These are phyloP conservation scores for Tretioscincus oriximinensis DNA, from an alignment of 2,113 vertebrate genomes.

Conservation along the genomic window DNA sequence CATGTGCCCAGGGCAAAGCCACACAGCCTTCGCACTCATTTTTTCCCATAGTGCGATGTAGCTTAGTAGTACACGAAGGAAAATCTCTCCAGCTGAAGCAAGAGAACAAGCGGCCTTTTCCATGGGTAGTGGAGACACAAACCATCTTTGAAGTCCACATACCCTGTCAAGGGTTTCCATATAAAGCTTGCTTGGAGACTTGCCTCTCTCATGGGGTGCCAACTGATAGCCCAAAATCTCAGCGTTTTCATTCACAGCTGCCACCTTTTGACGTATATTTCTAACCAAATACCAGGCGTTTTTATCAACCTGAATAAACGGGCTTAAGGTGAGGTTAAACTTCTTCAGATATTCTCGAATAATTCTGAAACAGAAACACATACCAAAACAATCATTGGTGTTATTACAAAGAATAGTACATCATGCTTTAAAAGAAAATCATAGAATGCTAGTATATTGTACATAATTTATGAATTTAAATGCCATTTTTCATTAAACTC, in stretches of 20 bases:
- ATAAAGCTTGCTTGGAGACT: not conserved
- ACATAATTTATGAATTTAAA: too few relatives aligned
- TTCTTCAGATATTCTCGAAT: constrained; percentile 22
- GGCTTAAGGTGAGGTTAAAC: constrained; percentile 5
- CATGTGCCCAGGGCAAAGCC: too few relatives aligned
- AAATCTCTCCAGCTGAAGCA: not conserved
- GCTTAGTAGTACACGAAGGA: too few relatives aligned
- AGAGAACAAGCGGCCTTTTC: not conserved
- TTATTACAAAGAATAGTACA: too few relatives aligned
- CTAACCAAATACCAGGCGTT: constrained; percentile 21
- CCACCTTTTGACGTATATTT: not conserved
- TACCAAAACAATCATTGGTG: too few relatives aligned
- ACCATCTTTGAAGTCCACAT: not conserved
- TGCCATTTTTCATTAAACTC: too few relatives aligned
- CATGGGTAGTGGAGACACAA: not conserved
- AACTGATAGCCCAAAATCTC: not conserved
- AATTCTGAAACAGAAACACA: not conserved
- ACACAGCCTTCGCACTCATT: too few relatives aligned
- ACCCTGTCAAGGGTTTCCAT: not conserved
- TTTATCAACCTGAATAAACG: not conserved
- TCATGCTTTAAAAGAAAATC: too few relatives aligned
- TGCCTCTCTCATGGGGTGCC: not conserved
- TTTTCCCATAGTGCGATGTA: too few relatives aligned
- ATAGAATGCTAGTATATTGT: too few relatives aligned
- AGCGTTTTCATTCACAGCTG: not conserved